Base-by-base conservation (phyloP, 92 coral and sea anemone genomes). In the Ricordea florida region DNA sequence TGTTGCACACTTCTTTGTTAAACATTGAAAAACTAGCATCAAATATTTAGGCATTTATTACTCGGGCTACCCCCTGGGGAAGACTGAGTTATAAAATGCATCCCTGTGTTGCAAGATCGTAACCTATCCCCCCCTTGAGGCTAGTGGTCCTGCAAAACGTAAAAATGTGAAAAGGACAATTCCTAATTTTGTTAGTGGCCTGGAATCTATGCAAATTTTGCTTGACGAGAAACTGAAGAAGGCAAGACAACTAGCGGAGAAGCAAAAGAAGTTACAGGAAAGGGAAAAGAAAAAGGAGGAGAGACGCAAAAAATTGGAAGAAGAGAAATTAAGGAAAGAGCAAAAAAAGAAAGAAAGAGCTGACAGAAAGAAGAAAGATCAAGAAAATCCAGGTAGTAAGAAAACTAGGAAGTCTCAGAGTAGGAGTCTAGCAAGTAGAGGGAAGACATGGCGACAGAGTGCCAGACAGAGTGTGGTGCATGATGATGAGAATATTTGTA, bases 121-220 rank as follows among this genome's bases (percentile, higher is more conserved):
- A 38, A 60, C 72, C 14, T 74, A 21, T 48, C 81, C 81, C 33
- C 59, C 59, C 1, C 24, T 82, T 10, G 66, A 82, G 26, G 43
- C 71, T 10, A 74, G 35, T 1, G 82, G 29, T 32, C 71, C 82
- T 45, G 15, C 88, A 23, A 82, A 82, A 23, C 2, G 61, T 10
- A 57, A 69, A 11, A 81, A 81, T 7, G 37, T 17, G 6, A 81
- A 82, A 48, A 53, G 76, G 53, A 73, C 24, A 1, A 52, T 64
- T 11, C 87, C 82, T 7, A 71, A 70, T 41, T 80, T 80, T 70
- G 58, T 80, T 0, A 80, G 45, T 17, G 86, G 86, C 43, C 86
- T 53, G 3, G 66, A 81, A 48, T 64, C 82, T 8, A 65, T 73
- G 82, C 49, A 82, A 35, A 28, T 65, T 26, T 25, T 82, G 5